Evolutionary conservation across 2,888 invertebrate genomes (phyloP), one percentile per base, ranked within the genome.

Genomic region (Morpho deidamia): DNA sequence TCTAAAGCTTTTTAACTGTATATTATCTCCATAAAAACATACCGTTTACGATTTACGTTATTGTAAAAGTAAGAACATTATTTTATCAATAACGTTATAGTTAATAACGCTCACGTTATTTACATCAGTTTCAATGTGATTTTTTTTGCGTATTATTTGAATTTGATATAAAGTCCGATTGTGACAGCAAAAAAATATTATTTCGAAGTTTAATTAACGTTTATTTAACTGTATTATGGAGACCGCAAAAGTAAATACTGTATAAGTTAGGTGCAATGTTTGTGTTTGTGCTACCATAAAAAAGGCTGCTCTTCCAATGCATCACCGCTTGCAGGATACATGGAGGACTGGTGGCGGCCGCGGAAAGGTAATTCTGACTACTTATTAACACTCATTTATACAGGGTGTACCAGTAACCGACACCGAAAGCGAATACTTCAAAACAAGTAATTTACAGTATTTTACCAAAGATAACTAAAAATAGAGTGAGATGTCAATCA

Each of bases 291-390:
- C 90, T 90, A 87, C 88, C 89, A 83, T 88, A 90, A 86, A 84
- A 78, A 90, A 90, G 90, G 90, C 90, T 85, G 88, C 84, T 92
- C 92, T 92, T 92, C 92, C 92, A 92, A 92, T 93, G 95, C 96
- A 93, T 95, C 95, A 91, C 94, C 94, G 91, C 95, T 96, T 95
- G 95, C 95, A 97, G 96, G 96, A 94, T 97, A 96, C 94, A 96
- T 96, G 95, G 97, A 97, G 95, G 96, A 97, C 93, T 97, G 97
- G 97, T 97, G 96, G 96, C 95, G 96, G 92, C 97, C 97, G 86
- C 94, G 97, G 86, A 97, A 97, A 97, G 97, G 97, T 97, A 94
- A 93, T 92, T 23, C 5, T 92, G 73, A 66, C 86, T 75, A 74
- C 74, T 74, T 78, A 78, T 72, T 82, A 81, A 81, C 81, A 74